Evolutionary conservation across 1,140 invertebrate species (phyloP), one percentile per base, ranked within the genome.

Genomic region (Brachionus manjavacas): DNA sequence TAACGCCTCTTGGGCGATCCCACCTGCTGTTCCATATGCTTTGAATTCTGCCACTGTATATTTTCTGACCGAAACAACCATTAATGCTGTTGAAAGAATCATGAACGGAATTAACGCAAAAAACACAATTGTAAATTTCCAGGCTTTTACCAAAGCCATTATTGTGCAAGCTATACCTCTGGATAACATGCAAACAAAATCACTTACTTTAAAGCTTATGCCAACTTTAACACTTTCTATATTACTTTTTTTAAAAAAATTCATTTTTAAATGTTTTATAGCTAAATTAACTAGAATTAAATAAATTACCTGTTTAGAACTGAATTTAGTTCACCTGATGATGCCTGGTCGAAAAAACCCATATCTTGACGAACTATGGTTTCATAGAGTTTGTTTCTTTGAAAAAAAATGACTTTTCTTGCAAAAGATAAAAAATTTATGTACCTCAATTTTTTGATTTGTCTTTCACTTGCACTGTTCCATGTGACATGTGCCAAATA

Each of bases 51-150:
- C 46, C 14, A 68, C 20, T 4, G 81, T 85, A 41, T 84, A 52
- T 23, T 31, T 72, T 84, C 76, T 78, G 35, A 81, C 76, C 12
- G 86, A 28, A 60, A 60, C 52, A 35, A 81, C 79, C 52, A 68
- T 81, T 12, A 81, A 20, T 28, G 79, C 79, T 31, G 79, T 70
- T 41, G 81, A 83, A 9, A 83, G 20, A 46, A 83, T 70, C 60
- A 83, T 83, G 2, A 83, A 83, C 43, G 81, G 81, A 43, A 68
- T 31, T 1, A 70, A 23, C 7, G 81, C 60, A 28, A 83, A 60
- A 49, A 83, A 83, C 12, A 83, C 60, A 46, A 83, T 46, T 16
- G 81, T 70, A n/a, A 83, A 83, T 72, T 83, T 83, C 81, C 81
- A 83, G 1, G 60, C 81, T 64, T 55, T 70, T 46, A 68, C 43